Percentiles rank a stretch among this genome's conserved stretches.
Conservation (phyloP, 2,113 vertebrate genomes). For the Hippocampus mohnikei region DNA sequence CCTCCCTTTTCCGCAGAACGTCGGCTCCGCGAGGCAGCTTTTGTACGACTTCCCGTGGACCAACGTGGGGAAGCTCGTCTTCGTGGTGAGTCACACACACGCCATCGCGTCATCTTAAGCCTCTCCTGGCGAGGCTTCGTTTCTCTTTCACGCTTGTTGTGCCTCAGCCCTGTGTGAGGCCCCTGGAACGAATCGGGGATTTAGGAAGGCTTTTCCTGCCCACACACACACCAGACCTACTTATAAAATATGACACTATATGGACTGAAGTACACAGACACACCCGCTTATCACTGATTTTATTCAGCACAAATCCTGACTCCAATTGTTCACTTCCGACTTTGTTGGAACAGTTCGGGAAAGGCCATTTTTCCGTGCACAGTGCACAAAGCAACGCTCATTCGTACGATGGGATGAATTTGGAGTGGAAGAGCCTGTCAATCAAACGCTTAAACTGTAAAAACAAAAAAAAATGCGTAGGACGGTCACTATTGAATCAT, state of each 20-base stretch:
- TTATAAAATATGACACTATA: conserved; percentile 7
- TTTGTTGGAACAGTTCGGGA: too few species aligned
- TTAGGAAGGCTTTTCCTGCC: conserved; percentile 36
- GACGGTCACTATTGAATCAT: not conserved
- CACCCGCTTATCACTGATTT: not conserved
- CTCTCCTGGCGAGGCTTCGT: conserved; percentile 8
- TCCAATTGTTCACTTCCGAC: too few species aligned
- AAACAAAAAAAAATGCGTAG: too few species aligned
- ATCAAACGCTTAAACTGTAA: too few species aligned
- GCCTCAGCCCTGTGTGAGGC: conserved; percentile 34
- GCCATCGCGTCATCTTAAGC: not conserved
- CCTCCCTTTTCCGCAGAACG: conserved; percentile 73
- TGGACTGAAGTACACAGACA: not conserved
- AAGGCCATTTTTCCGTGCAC: too few species aligned
- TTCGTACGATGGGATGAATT: too few species aligned
- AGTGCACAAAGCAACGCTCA: too few species aligned
- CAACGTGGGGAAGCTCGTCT: conserved; percentile 95
- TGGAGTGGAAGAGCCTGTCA: too few species aligned
- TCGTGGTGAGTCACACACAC: conserved; percentile 84
- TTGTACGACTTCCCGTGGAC: conserved; percentile 98
- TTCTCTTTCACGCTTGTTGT: conserved; percentile 36
- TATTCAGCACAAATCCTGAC: too few species aligned
- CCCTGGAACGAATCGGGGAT: conserved; percentile 63
- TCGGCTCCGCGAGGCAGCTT: conserved; percentile 86
- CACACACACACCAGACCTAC: conserved; percentile 13